phyloP scores from a whole-genome alignment of 2,113 vertebrate genomes.

The Hippolais icterina region DNA sequence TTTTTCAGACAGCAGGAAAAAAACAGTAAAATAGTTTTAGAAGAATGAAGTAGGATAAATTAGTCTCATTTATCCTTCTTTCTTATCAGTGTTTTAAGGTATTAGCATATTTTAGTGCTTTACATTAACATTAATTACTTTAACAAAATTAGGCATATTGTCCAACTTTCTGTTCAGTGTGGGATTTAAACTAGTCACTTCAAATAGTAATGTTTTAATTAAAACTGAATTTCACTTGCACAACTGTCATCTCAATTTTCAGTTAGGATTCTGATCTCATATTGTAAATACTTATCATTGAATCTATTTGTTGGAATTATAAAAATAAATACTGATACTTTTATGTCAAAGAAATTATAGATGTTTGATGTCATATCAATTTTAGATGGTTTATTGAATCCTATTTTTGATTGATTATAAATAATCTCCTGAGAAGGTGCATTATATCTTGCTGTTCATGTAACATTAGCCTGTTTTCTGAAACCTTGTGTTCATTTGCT shows the following conservation, averaged over 20 bases:
- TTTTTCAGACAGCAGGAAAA: not conserved
- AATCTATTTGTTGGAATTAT: not conserved
- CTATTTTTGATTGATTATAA: not conserved
- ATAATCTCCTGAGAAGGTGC: not conserved
- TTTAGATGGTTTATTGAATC: not conserved
- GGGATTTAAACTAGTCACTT: conserved; percentile 26
- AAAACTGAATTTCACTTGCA: not conserved
- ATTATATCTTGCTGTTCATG: not conserved
- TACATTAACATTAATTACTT: conserved; percentile 54
- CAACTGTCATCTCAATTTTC: not conserved
- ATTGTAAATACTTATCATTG: not conserved
- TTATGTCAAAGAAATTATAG: not conserved
- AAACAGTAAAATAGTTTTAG: conserved; percentile 32
- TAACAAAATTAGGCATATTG: conserved; percentile 12
- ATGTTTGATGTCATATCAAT: not conserved
- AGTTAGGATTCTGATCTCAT: not conserved
- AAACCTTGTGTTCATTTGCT: not conserved
- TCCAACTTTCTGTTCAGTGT: conserved; percentile 1
- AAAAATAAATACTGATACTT: not conserved
- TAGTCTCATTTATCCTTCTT: conserved; percentile 33
- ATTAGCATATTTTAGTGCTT: conserved; percentile 65
- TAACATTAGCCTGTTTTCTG: not conserved
- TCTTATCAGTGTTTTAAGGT: conserved; percentile 43
- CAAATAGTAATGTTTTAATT: conserved; percentile 4
- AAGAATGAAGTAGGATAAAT: conserved; percentile 60